A percentile compares a stretch with the other conserved stretches of the same genome.
Conservation (phyloP, 2,113 vertebrate genomes). For the Bubo scandiacus region DNA sequence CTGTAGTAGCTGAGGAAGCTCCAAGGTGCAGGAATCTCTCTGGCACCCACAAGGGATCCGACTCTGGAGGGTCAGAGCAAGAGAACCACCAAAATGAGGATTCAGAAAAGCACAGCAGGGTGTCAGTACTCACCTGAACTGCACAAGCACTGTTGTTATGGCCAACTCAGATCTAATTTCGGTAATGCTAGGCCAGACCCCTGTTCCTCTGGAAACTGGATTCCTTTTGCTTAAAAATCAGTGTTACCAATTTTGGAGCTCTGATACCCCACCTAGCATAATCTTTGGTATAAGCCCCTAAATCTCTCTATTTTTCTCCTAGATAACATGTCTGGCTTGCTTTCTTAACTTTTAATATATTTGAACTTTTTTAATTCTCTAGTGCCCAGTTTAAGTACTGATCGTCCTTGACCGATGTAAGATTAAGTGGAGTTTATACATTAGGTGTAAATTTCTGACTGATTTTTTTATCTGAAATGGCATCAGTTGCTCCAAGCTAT, state of each 20-base stretch:
- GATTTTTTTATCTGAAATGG: background rate
- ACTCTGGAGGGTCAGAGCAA: background rate
- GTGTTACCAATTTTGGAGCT: background rate
- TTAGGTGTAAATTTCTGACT: background rate
- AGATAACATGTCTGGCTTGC: accelerated
- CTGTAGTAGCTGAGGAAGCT: background rate
- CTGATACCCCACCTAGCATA: background rate
- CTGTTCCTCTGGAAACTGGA: background rate
- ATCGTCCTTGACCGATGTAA: background rate
- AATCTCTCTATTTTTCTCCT: background rate
- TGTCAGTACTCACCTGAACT: background rate
- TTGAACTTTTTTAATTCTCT: background rate
- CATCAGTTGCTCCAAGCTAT: background rate
- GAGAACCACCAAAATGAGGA: background rate
- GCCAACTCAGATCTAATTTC: background rate
- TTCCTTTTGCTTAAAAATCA: background rate
- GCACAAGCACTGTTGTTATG: accelerated
- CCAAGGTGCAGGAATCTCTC: background rate
- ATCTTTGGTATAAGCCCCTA: background rate
- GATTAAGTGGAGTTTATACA: background rate
- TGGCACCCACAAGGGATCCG: accelerated
- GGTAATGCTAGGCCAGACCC: background rate
- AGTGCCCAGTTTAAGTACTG: background rate
- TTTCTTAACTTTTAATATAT: background rate
- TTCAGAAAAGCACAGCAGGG: background rate